Evolutionary conservation across 92 coral and sea anemone species (phyloP).

Genomic region (Umimayanthus chanpuru): DNA sequence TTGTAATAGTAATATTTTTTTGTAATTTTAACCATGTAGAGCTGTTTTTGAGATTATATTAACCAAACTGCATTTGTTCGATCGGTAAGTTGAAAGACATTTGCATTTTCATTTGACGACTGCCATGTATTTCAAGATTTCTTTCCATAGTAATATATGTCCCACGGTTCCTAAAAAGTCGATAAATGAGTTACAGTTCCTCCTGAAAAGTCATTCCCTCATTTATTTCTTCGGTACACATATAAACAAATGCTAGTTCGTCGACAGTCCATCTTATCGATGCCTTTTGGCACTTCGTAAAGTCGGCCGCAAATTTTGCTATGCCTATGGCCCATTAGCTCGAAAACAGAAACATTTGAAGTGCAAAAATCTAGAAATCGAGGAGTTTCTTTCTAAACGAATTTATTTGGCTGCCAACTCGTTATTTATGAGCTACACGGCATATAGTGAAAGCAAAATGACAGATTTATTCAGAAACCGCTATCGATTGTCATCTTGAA

Average conservation of each 20-base stretch:
- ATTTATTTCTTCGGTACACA: background rate
- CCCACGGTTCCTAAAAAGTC: background rate
- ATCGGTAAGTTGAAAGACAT: background rate
- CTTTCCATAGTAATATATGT: background rate
- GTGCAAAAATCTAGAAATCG: conserved; percentile 1
- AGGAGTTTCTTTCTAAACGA: conserved; percentile 3
- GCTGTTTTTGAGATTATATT: background rate
- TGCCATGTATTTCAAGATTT: background rate
- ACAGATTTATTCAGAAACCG: background rate
- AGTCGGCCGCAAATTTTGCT: background rate
- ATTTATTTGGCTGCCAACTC: conserved; percentile 4
- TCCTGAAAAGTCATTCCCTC: background rate
- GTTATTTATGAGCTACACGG: background rate
- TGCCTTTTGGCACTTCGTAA: background rate
- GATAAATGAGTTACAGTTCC: background rate
- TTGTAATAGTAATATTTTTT: background rate
- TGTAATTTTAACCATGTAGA: background rate
- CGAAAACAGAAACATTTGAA: conserved; percentile 6
- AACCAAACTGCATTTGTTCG: background rate
- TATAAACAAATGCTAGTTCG: background rate
- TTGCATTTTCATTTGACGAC: conserved; percentile 18
- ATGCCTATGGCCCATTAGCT: background rate
- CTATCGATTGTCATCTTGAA: conserved; percentile 34
- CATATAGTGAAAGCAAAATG: conserved; percentile 5
- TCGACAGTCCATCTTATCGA: background rate